phyloP scores from a whole-genome alignment of 2,113 vertebrate species.

The Serinus canaria region DNA sequence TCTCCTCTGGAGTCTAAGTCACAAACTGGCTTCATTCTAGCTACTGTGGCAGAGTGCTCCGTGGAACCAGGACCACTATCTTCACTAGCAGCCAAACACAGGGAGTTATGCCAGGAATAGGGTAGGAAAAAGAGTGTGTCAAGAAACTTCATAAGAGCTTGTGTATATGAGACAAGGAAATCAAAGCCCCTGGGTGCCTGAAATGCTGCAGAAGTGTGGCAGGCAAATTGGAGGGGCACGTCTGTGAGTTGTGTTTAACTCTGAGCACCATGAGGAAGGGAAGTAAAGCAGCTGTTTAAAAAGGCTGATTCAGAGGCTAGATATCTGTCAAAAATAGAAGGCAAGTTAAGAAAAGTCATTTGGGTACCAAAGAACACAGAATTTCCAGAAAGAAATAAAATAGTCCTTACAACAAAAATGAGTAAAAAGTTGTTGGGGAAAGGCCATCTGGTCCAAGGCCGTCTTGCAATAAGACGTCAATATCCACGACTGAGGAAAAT shows the following conservation, averaged over 20 bases:
- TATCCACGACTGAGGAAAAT: background rate
- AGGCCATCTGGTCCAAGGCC: background rate
- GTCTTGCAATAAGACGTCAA: background rate
- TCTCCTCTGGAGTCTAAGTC: background rate
- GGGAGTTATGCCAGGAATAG: background rate
- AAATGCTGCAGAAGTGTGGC: background rate
- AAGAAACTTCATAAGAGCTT: background rate
- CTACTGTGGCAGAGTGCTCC: background rate
- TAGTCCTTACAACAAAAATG: background rate
- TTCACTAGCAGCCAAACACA: background rate
- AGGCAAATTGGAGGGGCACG: background rate
- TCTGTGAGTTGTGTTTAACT: rapidly evolving
- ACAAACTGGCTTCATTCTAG: background rate
- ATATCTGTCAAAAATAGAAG: background rate
- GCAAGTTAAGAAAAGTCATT: background rate
- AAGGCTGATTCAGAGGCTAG: background rate
- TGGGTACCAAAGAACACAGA: background rate
- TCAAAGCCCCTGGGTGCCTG: rapidly evolving
- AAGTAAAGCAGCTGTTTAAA: background rate
- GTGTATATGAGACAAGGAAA: background rate
- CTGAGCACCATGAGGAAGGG: background rate
- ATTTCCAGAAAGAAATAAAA: background rate
- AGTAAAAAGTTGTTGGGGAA: background rate
- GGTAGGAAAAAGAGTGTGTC: background rate
- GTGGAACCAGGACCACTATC: background rate